phyloP scores from a whole-genome alignment of 2,113 vertebrate species.

The Salminus brasiliensis region DNA sequence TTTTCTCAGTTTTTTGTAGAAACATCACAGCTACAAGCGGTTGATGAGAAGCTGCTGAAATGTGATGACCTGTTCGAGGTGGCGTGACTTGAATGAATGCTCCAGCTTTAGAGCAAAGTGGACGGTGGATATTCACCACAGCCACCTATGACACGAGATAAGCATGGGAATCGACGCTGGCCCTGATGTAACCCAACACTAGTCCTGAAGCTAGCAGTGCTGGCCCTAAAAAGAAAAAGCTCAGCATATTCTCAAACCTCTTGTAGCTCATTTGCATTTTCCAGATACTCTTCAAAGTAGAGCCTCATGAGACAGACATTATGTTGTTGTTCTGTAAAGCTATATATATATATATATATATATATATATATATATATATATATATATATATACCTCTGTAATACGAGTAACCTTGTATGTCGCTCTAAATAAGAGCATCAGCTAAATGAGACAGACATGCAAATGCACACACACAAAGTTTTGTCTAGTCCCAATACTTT shows the following conservation, averaged over 20 bases:
- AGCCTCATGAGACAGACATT: neutral
- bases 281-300: neutral
- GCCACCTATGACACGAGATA: neutral
- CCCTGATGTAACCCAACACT: slow-evolving; percentile 28
- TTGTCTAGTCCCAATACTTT: too few relatives aligned
- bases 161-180: slow-evolving; percentile 9
- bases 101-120: neutral
- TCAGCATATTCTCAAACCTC: neutral
- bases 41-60: too few relatives aligned
- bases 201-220: neutral
- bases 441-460: too few relatives aligned
- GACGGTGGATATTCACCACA: neutral
- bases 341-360: too few relatives aligned
- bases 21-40: too few relatives aligned
- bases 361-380: too few relatives aligned
- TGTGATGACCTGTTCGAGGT: neutral
- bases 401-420: too few relatives aligned
- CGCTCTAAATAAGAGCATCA: too few relatives aligned
- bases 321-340: too few relatives aligned
- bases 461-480: too few relatives aligned
- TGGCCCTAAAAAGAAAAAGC: neutral
- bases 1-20: too few relatives aligned
- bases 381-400: too few relatives aligned
- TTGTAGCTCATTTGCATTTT: neutral
- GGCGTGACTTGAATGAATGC: neutral